Evolutionary conservation across 1,140 invertebrate genomes (phyloP).

Genomic region (Ericerus pela): DNA sequence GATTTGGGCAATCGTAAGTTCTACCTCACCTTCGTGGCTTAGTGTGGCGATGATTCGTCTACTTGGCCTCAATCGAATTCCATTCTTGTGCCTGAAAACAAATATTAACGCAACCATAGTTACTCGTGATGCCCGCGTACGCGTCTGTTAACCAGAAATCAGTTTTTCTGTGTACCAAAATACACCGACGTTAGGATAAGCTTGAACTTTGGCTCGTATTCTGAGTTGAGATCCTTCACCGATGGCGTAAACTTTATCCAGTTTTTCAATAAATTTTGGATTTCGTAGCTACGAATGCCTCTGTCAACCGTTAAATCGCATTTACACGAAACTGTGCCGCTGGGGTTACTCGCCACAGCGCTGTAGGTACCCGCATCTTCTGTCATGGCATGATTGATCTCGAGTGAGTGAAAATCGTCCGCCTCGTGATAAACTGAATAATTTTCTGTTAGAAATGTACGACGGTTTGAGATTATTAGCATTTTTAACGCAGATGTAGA

Average conservation of each 20-base stretch:
- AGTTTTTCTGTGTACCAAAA: slow-evolving; percentile 43
- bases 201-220: slow-evolving; percentile 55
- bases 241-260: slow-evolving; percentile 42
- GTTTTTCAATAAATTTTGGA: slow-evolving; percentile 52
- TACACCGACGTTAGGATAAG: slow-evolving; percentile 63
- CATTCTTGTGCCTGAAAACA: slow-evolving; percentile 44
- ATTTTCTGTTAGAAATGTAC: no score
- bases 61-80: slow-evolving; percentile 52
- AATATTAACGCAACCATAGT: not conserved
- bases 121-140: slow-evolving; percentile 57
- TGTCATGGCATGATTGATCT: slow-evolving; percentile 55
- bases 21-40: slow-evolving; percentile 60
- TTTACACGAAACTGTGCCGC: slow-evolving; percentile 66
- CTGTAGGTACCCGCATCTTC: slow-evolving; percentile 73
- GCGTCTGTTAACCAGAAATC: not conserved
- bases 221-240: slow-evolving; percentile 46
- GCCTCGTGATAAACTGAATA: not conserved
- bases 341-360: slow-evolving; percentile 59
- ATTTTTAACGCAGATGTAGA: no score
- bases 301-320: slow-evolving; percentile 71
- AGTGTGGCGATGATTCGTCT: slow-evolving; percentile 56
- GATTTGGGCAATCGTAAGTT: slow-evolving; percentile 49
- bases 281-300: slow-evolving; percentile 62
- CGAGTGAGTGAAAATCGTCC: slow-evolving; percentile 62
- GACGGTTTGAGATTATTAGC: no score